Base-by-base conservation (phyloP, 2,797 vertebrate genomes). In the Hoplostethus atlanticus region DNA sequence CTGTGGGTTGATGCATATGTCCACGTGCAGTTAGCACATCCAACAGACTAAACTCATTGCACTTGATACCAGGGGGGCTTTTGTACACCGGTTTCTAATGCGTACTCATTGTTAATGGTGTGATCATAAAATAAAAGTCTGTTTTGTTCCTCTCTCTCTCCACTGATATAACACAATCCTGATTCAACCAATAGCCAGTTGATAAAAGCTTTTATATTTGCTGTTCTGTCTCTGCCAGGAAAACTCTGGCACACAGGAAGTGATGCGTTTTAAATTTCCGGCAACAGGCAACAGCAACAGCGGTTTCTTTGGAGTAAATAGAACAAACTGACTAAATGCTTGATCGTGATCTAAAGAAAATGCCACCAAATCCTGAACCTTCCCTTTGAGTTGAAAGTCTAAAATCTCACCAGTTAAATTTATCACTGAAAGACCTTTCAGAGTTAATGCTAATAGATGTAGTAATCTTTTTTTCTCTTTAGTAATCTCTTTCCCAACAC, bases 1-100 rank as follows among this genome's bases (percentile, higher is more conserved):
- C 69, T 4, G 16, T 1, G 59, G 81, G 63, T 55, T 13, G 2
- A 10, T 13, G 54, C 87, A 88, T 89, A 89, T 87, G 87, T 77
- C 47, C 62, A 52, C 15, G 64, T 50, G 40, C 68, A 16, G 76
- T 85, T 73, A 70, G 70, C 71, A 55, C 68, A 42, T 16, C 13
- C 28, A 55, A 6, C 76, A 76, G 72, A 62, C 55, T 69, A 57
- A 16, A 40, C 12, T 77, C 25, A 71, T 68, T 16, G 54, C 64
- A 72, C 71, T 56, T 48, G 57, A 76, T 53, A 68, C 73, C 50
- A 21, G 1, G 7, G 7, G 17, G 73, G 53, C 30, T 16, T 44
- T 44, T 44, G 40, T 44, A 13, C 2, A 13, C 12, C 3, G 4
- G 4, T 3, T 12, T 44, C 17, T 15, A 56, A 67, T 58, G 57